These are phyloP conservation scores for Sminthurinus signatus DNA, from an alignment of 1,140 invertebrate species.

Conservation along the genomic window DNA sequence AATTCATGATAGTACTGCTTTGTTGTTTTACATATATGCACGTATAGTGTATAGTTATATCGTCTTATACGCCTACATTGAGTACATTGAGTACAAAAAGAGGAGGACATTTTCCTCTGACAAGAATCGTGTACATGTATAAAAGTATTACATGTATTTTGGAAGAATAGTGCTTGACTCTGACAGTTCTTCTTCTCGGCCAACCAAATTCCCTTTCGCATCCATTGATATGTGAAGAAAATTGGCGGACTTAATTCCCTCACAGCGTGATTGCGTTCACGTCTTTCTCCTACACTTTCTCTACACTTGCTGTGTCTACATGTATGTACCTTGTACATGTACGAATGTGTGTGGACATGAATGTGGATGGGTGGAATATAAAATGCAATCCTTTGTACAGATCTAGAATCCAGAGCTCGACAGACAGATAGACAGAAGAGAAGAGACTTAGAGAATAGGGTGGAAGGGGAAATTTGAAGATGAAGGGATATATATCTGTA, in stretches of 20 bases:
- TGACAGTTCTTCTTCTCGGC: conserved; percentile 36
- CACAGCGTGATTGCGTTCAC: conserved; percentile 25
- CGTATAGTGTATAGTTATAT: too few species aligned
- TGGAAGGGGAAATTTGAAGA: too few species aligned
- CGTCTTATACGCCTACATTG: too few species aligned
- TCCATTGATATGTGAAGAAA: conserved; percentile 36
- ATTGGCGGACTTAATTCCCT: conserved; percentile 33
- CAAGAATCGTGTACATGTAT: not conserved
- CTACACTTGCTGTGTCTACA: too few species aligned
- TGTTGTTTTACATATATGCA: too few species aligned
- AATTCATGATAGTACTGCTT: too few species aligned
- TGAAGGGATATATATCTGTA: too few species aligned
- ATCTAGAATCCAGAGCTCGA: not conserved
- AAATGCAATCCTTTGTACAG: conserved; percentile 30
- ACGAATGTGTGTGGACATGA: not conserved
- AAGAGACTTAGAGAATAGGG: too few species aligned
- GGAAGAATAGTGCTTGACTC: conserved; percentile 29
- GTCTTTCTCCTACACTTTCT: conserved; percentile 16
- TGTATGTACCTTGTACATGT: conserved; percentile 21
- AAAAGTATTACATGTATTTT: not conserved
- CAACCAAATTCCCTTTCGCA: conserved; percentile 27
- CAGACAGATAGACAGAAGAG: too few species aligned
- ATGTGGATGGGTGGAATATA: conserved; percentile 1
- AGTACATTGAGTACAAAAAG: too few species aligned
- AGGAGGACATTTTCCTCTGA: conserved; percentile 3